Base-by-base conservation (phyloP, 1,140 invertebrate genomes). In the Pachyrhynchus sulphureomaculatus region DNA sequence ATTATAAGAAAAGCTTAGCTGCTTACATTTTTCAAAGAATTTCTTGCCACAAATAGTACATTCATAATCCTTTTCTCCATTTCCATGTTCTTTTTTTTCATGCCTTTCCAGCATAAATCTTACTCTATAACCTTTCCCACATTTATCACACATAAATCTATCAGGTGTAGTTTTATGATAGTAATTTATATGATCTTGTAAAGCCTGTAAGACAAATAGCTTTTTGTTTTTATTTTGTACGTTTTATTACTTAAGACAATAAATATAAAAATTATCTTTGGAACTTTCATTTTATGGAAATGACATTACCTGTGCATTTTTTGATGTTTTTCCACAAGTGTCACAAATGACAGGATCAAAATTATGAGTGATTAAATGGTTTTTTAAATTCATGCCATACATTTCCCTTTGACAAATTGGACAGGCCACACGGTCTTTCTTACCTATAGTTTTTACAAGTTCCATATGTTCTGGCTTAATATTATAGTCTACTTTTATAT, bases 111-210 rank as follows among this genome's bases (percentile, higher is more conserved):
- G 34, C 29, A 44, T 44, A 47, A 39, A 61, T 36, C 48, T 20
- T 12, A 61, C 58, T 29, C 58, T 32, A 23, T 42, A 61, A 1
- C 58, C 48, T 45, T 44, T 61, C 2, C 58, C 58, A 29, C 58
- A 61, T 61, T 61, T 61, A 45, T 61, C 58, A 26, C 58, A 61
- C 32, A 61, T 44, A 37, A 53, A 61, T 26, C 55, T n/a, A n/a
- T 61, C 58, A 10, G 49, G 48, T 15, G 58, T 61, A 2, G 58
- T 61, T 53, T 61, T 61, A 32, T 61, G 58, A 37, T 61, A 61
- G 33, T 61, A 61, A 37, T 61, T 61, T 10, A 61, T 53, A 26
- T 61, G 58, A 26, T 61, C 58, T 47, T 61, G 58, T 23, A 61
- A 21, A 8, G 58, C 58, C 58, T 61, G 33, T 5, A 55, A 54